Base-by-base conservation (phyloP, 2,888 invertebrate genomes). In the Alsophila aescularia region DNA sequence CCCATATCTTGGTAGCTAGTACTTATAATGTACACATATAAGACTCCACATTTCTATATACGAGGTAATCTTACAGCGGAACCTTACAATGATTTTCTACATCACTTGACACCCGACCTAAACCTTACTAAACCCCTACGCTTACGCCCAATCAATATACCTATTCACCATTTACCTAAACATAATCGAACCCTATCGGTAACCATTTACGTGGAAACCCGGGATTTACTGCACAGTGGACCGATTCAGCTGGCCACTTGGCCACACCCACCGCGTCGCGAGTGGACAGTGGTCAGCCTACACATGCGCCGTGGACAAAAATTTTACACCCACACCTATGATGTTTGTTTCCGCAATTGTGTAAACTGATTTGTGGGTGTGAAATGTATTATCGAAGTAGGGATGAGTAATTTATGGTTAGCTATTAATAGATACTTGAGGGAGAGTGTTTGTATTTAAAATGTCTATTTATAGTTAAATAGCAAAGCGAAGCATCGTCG, bases 261-360 rank as follows among this genome's bases (percentile, higher is more conserved):
- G 85, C 87, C 83, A 77, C 90, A 79, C 90, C 87, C 90, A 83
- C 87, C 64, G 72, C 60, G 67, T 48, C 74, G 78, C 69, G 67
- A 89, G 70, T 86, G 90, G 90, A 87, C 90, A 89, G 66, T 88
- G 90, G 90, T 90, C 89, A 90, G 67, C 40, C 54, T 62, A 82
- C 83, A 85, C 89, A 89, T 88, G 90, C 90, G 89, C 89, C 44
- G 62, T 81, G 62, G 62, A 79, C 75, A 75, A 73, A 79, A 75
- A 65, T 57, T 75, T 76, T 72, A 83, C 87, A 79, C 84, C 83
- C 85, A 83, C 83, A 47, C 44, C 49, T 48, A 31, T 60, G 61
- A 67, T 68, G 66, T 54, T 40, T 24, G 49, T 55, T 72, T 68
- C 66, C 70, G 57, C 50, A 45, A 62, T 58, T 62, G 60, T 58